Base-by-base conservation (phyloP, 2,888 invertebrate genomes). In the Drosophila formosana region DNA sequence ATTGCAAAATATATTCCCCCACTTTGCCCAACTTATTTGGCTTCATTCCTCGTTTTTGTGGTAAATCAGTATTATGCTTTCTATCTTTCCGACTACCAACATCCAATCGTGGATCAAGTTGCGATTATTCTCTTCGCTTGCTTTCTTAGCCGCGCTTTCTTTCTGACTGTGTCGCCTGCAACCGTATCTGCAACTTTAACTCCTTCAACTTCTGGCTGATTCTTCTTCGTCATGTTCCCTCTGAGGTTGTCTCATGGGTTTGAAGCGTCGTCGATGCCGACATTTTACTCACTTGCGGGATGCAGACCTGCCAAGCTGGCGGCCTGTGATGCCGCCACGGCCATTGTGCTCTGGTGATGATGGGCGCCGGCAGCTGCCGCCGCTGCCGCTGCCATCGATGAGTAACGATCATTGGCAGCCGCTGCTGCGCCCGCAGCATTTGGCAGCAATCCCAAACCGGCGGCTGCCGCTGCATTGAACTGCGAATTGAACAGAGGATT, bases 321-420 rank as follows among this genome's bases (percentile, higher is more conserved):
- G 41, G 97, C 97, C 93, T 97, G 97, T 91, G 96, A 96, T 78
- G 96, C 97, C 56, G 96, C 96, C 82, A 96, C 96, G 78, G 96
- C 96, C 90, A 97, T 94, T 62, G 96, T 96, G 82, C 95, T 95
- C 78, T 95, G 95, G 93, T 94, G 91, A 93, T 94, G 91, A 93
- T 94, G 92, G 25, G 91, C 91, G n/a, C 92, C 92, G 32, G 92
- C 92, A 47, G 92, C 92, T 13, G 92, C 92, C 3, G 92, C 92
- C 37, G 93, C 93, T 53, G 90, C 90, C 41, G 92, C 90, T 30
- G 92, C 91, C 92, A 92, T 92, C 3, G 84, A 75, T 13, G 75
- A 91, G 66, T 92, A 92, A 7, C 92, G 91, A 85, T 92, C 92
- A 77, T 91, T 92, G 65, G 90, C 93, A 86, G 92, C 92, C 34